Percentiles rank a stretch among this genome's conserved stretches.
Evolutionary conservation across 2,113 vertebrate species (phyloP).

Genomic region (Oryctolagus cuniculus): DNA sequence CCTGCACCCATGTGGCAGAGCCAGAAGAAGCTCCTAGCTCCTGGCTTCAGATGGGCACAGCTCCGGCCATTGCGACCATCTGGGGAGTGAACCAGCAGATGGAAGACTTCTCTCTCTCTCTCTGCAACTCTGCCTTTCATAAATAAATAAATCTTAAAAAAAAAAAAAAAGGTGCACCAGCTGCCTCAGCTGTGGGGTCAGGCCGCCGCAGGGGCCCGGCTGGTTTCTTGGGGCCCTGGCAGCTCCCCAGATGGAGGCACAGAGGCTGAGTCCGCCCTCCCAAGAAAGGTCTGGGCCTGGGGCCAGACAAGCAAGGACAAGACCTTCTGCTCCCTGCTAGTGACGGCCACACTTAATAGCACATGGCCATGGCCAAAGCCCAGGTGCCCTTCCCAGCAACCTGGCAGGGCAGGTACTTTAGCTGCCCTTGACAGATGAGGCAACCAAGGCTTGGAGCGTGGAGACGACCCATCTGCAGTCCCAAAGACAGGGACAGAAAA

Average conservation of each 20-base stretch:
- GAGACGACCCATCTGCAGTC: background rate
- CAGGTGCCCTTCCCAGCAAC: background rate
- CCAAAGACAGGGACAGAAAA: background rate
- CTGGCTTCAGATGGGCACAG: too few species aligned
- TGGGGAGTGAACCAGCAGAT: too few species aligned
- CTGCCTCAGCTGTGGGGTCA: background rate
- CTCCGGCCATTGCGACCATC: too few species aligned
- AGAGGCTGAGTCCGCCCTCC: background rate
- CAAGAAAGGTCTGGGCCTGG: background rate
- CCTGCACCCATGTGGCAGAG: too few species aligned
- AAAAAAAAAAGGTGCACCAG: background rate
- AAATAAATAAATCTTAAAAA: too few species aligned
- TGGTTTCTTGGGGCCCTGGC: background rate
- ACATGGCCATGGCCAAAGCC: background rate
- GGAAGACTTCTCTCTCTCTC: too few species aligned
- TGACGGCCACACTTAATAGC: rapidly evolving
- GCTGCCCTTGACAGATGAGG: background rate
- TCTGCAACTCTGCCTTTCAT: too few species aligned
- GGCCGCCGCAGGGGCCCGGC: background rate
- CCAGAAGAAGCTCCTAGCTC: too few species aligned
- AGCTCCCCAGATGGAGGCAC: background rate
- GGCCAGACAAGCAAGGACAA: background rate
- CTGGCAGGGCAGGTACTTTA: background rate
- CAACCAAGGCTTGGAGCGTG: background rate
- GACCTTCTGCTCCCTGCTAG: background rate